Conservation (phyloP, 2,888 invertebrate species). For the Pollenia griseotomentosa region DNA sequence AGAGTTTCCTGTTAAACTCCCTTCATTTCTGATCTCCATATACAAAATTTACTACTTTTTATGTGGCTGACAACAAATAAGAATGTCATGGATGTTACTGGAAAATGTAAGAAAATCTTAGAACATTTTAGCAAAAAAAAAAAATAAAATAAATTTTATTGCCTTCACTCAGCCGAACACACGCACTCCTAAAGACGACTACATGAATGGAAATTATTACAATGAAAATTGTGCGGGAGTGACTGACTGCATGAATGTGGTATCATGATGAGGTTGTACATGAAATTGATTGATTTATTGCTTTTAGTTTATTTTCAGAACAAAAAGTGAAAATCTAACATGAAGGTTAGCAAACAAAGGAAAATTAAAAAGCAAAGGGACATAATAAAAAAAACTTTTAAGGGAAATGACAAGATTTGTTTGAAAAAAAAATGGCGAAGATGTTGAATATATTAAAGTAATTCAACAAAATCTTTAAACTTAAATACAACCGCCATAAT, state of each 20-base stretch:
- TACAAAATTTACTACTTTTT: constrained; percentile 43
- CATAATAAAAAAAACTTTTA: not conserved
- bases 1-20: constrained; percentile 35
- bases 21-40: not conserved
- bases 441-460: too few species aligned
- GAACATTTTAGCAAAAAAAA: not conserved
- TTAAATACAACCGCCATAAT: too few species aligned
- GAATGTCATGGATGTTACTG: constrained; percentile 35
- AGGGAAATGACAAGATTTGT: not conserved
- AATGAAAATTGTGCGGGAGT: not conserved
- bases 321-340: not conserved
- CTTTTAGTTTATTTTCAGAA: constrained; percentile 36
- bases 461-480: too few species aligned
- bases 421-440: not conserved
- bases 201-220: not conserved
- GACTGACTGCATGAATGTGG: constrained; percentile 13
- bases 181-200: not conserved
- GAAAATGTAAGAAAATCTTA: constrained; percentile 20
- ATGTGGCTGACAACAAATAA: constrained; percentile 44
- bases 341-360: constrained; percentile 12
- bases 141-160: constrained; percentile 49
- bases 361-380: not conserved
- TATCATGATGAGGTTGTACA: constrained; percentile 54
- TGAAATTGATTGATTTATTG: constrained; percentile 76
- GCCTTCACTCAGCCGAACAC: constrained; percentile 5